Evolutionary conservation across 2,888 invertebrate genomes (phyloP).

Genomic region (Eulithis testata): DNA sequence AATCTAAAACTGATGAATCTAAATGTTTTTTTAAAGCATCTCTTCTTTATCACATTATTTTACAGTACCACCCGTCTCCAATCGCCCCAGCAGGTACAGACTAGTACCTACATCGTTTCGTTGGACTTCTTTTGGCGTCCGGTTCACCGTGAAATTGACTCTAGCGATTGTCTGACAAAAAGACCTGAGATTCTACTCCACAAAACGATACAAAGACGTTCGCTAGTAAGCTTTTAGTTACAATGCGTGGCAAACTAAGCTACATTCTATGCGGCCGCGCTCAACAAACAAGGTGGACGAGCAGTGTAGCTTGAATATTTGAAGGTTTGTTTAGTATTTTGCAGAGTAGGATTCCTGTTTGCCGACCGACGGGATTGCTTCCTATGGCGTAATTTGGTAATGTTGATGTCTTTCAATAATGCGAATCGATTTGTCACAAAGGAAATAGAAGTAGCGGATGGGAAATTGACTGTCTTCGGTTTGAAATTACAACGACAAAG

Average conservation of each 20-base stretch:
- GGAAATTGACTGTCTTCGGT: slow-evolving; percentile 7
- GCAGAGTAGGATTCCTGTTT: slow-evolving; percentile 43
- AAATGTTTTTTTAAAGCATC: not conserved
- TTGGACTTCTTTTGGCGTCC: slow-evolving; percentile 60
- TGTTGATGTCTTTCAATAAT: slow-evolving; percentile 33
- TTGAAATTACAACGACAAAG: slow-evolving; percentile 3
- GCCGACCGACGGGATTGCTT: slow-evolving; percentile 42
- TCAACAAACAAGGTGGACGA: too few species aligned
- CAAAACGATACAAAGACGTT: too few species aligned
- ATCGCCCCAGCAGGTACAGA: slow-evolving; percentile 21
- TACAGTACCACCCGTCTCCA: slow-evolving; percentile 23
- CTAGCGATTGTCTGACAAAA: slow-evolving; percentile 67
- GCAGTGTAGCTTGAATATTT: too few species aligned
- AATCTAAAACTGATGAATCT: too few species aligned
- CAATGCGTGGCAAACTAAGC: too few species aligned
- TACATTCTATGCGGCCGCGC: too few species aligned
- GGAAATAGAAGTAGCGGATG: slow-evolving; percentile 15
- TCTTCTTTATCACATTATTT: not conserved
- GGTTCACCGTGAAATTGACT: slow-evolving; percentile 74
- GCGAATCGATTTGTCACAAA: slow-evolving; percentile 30
- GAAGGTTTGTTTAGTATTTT: too few species aligned
- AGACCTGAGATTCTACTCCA: slow-evolving; percentile 38
- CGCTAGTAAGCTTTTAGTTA: too few species aligned
- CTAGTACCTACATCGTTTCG: slow-evolving; percentile 25
- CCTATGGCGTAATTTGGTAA: slow-evolving; percentile 31